Percentiles rank a stretch among this genome's conserved stretches.
Conservation (phyloP, 2,888 invertebrate species). For the Stictocephala bisonia region DNA sequence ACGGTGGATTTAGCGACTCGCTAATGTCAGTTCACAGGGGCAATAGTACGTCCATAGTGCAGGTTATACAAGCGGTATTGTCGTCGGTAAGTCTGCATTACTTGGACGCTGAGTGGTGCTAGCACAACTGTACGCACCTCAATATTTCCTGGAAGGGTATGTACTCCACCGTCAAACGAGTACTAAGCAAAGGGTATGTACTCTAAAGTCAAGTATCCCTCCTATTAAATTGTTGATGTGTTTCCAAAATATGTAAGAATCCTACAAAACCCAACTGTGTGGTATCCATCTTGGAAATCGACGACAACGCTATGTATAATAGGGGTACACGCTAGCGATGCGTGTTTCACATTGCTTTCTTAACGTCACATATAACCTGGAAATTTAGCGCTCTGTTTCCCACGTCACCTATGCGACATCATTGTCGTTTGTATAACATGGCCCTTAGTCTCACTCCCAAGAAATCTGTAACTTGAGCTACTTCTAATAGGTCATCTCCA, state of each 20-base stretch:
- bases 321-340: not conserved
- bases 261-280: not conserved
- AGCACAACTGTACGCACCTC: not conserved
- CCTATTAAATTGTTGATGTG: not conserved
- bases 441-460: not conserved
- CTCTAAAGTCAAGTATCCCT: too few relatives aligned
- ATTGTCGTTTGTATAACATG: not conserved
- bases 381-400: not conserved
- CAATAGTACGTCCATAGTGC: constrained; percentile 10
- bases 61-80: not conserved
- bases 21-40: too few relatives aligned
- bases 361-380: constrained; percentile 1
- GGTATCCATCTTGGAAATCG: not conserved
- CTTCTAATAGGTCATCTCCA: too few relatives aligned
- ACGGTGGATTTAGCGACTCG: not conserved
- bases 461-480: too few relatives aligned
- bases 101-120: not conserved
- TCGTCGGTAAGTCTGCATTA: not conserved
- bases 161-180: not conserved
- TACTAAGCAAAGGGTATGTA: not conserved
- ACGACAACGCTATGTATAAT: not conserved
- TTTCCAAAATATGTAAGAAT: not conserved
- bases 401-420: not conserved
- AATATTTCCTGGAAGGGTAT: not conserved
- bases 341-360: not conserved